phyloP scores from a whole-genome alignment of 2,888 invertebrate genomes.

The Diploptera punctata region DNA sequence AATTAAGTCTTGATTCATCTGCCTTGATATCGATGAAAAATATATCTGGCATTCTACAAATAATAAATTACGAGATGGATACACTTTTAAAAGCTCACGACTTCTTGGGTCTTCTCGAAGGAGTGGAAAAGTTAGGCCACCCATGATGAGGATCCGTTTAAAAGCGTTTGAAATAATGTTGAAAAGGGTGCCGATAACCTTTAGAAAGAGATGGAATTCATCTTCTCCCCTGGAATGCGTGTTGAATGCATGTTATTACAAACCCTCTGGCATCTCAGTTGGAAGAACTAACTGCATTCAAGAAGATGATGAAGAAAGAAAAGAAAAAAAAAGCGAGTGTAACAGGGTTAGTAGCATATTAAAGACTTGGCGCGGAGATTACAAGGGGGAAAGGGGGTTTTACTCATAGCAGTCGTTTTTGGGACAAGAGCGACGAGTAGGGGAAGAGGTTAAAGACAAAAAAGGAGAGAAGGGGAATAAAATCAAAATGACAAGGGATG shows the following conservation, averaged over 20 bases:
- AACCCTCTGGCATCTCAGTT: not conserved
- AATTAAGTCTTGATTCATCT: too few relatives aligned
- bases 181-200: too few relatives aligned
- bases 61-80: too few relatives aligned
- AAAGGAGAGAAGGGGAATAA: not conserved
- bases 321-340: slow-evolving; percentile 4
- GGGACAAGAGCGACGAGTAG: slow-evolving; percentile 3
- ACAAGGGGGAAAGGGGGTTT: slow-evolving; percentile 8
- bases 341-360: slow-evolving; percentile 29
- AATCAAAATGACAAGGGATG: not conserved
- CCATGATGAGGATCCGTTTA: too few relatives aligned
- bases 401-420: slow-evolving; percentile 12
- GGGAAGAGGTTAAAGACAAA: not conserved
- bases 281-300: not conserved
- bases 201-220: too few relatives aligned
- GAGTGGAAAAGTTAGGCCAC: too few relatives aligned
- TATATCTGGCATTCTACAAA: too few relatives aligned
- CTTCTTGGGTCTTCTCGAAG: too few relatives aligned
- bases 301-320: too few relatives aligned
- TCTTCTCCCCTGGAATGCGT: slow-evolving; percentile 5
- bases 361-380: slow-evolving; percentile 23
- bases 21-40: too few relatives aligned
- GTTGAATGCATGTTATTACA: slow-evolving; percentile 19
- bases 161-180: too few relatives aligned
- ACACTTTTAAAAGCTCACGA: too few relatives aligned